Percentiles rank a stretch among this genome's conserved stretches.
phyloP scores from a whole-genome alignment of 2,113 vertebrate genomes.

The Hemichromis elongatus region DNA sequence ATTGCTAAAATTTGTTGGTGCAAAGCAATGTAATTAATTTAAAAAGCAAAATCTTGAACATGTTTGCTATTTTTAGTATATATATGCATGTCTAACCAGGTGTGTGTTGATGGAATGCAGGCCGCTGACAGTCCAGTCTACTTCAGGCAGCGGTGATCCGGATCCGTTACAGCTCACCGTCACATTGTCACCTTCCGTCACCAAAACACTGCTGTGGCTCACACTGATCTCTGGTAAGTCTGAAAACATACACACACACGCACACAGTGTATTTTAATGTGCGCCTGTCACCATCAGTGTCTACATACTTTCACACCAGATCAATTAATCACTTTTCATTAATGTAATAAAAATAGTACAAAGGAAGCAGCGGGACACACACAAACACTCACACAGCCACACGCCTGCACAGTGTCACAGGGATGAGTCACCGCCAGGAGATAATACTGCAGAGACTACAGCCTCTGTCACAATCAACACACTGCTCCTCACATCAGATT shows the following conservation, averaged over 20 bases:
- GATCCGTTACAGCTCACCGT: constrained; percentile 95
- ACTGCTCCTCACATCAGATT: constrained; percentile 47
- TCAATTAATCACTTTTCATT: constrained; percentile 48
- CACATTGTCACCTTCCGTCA: constrained; percentile 88
- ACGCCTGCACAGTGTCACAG: constrained; percentile 9
- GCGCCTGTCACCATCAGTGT: neutral
- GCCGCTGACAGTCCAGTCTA: constrained; percentile 90
- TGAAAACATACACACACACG: constrained; percentile 43
- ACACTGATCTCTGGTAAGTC: constrained; percentile 95
- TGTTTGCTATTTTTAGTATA: neutral
- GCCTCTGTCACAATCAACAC: constrained; percentile 44
- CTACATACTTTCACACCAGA: constrained; percentile 30
- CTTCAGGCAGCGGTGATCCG: constrained; percentile 87
- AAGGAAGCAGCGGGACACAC: neutral
- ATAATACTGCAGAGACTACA: constrained; percentile 39
- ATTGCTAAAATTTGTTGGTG: neutral
- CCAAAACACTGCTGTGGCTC: constrained; percentile 88
- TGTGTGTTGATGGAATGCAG: constrained; percentile 97
- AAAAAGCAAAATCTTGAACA: accelerated
- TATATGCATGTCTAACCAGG: constrained; percentile 74
- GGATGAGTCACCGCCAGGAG: constrained; percentile 53
- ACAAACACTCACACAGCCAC: neutral
- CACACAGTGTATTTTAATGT: neutral
- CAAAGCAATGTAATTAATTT: neutral
- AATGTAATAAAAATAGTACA: constrained; percentile 27